Base-by-base conservation (phyloP, 2,797 vertebrate genomes). In the Muscicapa striata region DNA sequence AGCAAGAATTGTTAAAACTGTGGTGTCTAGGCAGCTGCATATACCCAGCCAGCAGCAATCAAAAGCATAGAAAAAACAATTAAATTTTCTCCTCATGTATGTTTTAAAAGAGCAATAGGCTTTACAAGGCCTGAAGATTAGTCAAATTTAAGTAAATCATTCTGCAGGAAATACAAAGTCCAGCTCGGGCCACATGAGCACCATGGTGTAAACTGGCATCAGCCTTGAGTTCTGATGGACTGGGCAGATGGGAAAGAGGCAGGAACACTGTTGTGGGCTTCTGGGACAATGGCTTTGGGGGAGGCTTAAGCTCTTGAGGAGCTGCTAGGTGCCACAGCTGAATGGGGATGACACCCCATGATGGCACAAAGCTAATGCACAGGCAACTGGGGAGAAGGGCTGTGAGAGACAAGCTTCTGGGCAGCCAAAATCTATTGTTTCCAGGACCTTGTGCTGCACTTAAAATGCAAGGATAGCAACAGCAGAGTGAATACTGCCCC, bases 1-100 rank as follows among this genome's bases (percentile, higher is more conserved):
- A 96, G 91, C 48, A 92, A 94, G 87, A 93, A 94, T 61, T 84
- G 77, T 91, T 86, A 88, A 74, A 93, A 70, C 63, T 77, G 77
- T 2, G 9, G 79, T 58, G 84, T 95, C 93, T 83, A 69, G 66
- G 93, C 88, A 95, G 87, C 83, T 70, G 64, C 43, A 20, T 13
- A 49, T 15, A 84, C 11, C 57, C 82, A 86, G 73, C 90, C 95
- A 97, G 84, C 11, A 67, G 74, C 70, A 89, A 84, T 67, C 57
- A 77, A 90, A 92, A 91, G 48, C 49, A 43, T 7, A 67, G 66
- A 40, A 74, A 80, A 69, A 45, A 62, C 46, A 16, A 38, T 48
- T 34, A 32, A 14, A 45, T 40, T 52, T 57, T 85, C 48, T 63
- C 32, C 83, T 75, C 46, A 80, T 64, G 11, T 46, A 41, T 36